phyloP scores from a whole-genome alignment of 2,888 invertebrate species.

The Leucoptera coffeella region DNA sequence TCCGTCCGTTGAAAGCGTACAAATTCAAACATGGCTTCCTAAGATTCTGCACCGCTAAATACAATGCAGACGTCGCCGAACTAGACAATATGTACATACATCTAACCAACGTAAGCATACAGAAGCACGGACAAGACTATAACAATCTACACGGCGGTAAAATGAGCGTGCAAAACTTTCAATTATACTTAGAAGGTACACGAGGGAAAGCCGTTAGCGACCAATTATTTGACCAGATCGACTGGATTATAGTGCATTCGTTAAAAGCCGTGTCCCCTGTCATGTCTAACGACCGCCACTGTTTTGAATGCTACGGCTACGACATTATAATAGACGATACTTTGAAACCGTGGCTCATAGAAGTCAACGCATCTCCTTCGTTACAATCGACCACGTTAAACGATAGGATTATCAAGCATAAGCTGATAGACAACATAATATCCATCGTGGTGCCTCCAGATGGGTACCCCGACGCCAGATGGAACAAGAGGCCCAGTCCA shows the following conservation, averaged over 20 bases:
- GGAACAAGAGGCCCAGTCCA: constrained; percentile 73
- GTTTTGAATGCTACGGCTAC: constrained; percentile 92
- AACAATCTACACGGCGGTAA: constrained; percentile 93
- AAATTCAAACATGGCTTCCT: constrained; percentile 90
- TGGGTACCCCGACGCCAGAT: constrained; percentile 82
- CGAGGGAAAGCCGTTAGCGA: constrained; percentile 84
- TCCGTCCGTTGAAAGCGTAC: constrained; percentile 89
- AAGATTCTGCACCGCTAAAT: constrained; percentile 93
- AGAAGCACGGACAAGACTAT: constrained; percentile 94
- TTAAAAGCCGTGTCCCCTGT: constrained; percentile 88
- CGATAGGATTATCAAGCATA: constrained; percentile 89
- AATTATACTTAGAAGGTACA: constrained; percentile 85
- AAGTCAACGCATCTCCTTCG: constrained; percentile 93
- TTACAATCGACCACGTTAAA: constrained; percentile 90
- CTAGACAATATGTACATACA: constrained; percentile 92
- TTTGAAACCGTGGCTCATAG: constrained; percentile 90
- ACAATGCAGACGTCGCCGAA: constrained; percentile 82
- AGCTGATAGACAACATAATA: constrained; percentile 87
- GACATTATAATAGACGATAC: constrained; percentile 94
- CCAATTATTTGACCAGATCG: constrained; percentile 80
- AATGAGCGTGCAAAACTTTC: constrained; percentile 86
- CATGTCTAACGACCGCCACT: constrained; percentile 88
- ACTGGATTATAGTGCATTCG: constrained; percentile 88
- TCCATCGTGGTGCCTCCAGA: constrained; percentile 85
- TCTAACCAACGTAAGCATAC: constrained; percentile 95